A percentile compares a stretch with the other conserved stretches of the same genome.
phyloP scores from a whole-genome alignment of 1,140 invertebrate species.

The Pseudomyrmex flavicornis region DNA sequence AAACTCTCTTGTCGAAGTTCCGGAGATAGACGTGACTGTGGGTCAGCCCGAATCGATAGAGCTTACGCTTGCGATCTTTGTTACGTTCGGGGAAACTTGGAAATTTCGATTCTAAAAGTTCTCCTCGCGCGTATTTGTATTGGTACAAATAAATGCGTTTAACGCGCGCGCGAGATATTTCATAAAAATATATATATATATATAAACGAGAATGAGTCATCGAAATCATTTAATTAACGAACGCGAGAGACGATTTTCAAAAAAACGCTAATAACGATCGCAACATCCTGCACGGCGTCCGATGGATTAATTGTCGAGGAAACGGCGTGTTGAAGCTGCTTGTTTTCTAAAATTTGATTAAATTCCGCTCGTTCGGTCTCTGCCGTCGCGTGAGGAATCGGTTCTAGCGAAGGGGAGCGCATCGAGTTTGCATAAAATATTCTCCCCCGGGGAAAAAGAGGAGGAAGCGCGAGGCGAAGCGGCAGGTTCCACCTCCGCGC shows the following conservation, averaged over 20 bases:
- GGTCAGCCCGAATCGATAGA: conserved; percentile 29
- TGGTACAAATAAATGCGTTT: too few relatives aligned
- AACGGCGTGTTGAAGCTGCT: conserved; percentile 2
- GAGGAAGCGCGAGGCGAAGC: conserved; percentile 64
- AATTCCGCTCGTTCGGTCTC: conserved; percentile 58
- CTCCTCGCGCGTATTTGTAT: not conserved
- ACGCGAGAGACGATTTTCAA: not conserved
- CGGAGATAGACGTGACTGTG: not conserved
- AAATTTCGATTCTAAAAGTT: too few relatives aligned
- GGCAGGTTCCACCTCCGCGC: conserved; percentile 46
- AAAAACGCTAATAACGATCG: not conserved
- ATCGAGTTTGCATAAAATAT: conserved; percentile 75
- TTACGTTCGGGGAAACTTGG: too few relatives aligned
- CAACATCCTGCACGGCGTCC: not conserved
- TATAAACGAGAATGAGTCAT: not conserved
- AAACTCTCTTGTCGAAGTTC: not conserved
- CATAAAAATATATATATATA: too few relatives aligned
- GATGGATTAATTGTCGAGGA: conserved; percentile 60
- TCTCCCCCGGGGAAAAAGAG: conserved; percentile 65
- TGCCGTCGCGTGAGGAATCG: conserved; percentile 54
- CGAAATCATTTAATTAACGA: conserved; percentile 18
- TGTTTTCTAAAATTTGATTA: conserved; percentile 75
- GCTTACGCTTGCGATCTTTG: not conserved
- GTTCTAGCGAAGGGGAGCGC: conserved; percentile 58
- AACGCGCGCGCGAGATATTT: too few relatives aligned